These are phyloP conservation scores for Erethizon dorsatum DNA, from an alignment of 2,797 vertebrate species.

Conservation along the genomic window DNA sequence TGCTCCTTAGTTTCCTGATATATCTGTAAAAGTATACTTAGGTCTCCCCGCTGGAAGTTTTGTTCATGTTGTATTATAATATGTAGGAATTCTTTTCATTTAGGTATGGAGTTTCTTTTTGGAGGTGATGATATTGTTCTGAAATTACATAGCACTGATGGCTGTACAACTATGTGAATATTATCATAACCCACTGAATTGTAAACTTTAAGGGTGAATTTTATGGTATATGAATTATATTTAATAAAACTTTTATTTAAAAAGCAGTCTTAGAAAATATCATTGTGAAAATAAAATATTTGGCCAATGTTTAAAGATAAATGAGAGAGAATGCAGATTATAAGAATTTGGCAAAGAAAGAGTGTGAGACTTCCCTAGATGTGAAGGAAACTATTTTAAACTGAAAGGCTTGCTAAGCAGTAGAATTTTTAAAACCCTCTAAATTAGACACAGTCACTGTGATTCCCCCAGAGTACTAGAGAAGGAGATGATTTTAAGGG, in stretches of 20 bases:
- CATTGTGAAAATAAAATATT: constrained; percentile 46
- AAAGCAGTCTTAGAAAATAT: neutral
- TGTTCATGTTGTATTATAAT: constrained; percentile 25
- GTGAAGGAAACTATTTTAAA: neutral
- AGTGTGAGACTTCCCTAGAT: neutral
- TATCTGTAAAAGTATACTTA: neutral
- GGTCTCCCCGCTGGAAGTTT: constrained; percentile 15
- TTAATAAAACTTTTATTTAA: neutral
- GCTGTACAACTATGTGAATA: neutral
- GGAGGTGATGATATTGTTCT: constrained; percentile 4
- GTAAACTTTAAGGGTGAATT: constrained; percentile 1
- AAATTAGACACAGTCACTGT: neutral
- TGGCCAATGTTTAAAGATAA: constrained; percentile 46
- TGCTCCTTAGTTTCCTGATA: neutral
- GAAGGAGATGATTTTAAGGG: neutral
- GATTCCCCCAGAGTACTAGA: neutral
- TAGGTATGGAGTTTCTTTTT: neutral
- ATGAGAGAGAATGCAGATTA: neutral
- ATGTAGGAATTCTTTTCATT: neutral
- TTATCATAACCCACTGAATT: constrained; percentile 48
- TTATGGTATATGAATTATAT: neutral
- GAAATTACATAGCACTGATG: constrained; percentile 2
- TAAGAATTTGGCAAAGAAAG: constrained; percentile 27
- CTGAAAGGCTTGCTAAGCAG: constrained; percentile 27
- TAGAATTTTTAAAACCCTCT: neutral